phyloP scores from a whole-genome alignment of 2,888 invertebrate genomes.

The Dolichopus griseipennis region DNA sequence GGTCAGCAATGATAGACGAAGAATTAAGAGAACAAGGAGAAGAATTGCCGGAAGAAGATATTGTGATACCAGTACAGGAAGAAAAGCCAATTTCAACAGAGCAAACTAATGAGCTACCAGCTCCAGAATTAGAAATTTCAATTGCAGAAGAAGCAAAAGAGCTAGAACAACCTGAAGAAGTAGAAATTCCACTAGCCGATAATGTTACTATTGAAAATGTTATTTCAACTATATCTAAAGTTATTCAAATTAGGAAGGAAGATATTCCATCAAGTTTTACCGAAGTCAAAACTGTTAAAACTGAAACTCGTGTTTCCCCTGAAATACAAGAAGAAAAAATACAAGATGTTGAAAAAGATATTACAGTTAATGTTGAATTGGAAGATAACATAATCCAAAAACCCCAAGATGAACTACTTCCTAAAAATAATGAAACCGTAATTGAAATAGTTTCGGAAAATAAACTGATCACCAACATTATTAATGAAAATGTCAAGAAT shows the following conservation, averaged over 20 bases:
- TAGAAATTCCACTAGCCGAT: not conserved
- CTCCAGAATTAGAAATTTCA: not conserved
- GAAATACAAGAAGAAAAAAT: no score
- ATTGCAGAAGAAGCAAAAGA: not conserved
- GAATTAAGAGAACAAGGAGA: constrained; percentile 7
- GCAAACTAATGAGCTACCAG: not conserved
- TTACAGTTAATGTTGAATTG: no score
- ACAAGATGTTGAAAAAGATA: no score
- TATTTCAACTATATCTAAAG: not conserved
- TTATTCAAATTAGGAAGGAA: not conserved
- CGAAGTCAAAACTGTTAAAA: no score
- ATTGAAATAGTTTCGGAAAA: no score
- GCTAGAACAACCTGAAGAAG: not conserved
- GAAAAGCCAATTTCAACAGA: not conserved
- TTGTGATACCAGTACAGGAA: not conserved
- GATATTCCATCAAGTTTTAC: no score
- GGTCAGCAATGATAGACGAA: constrained; percentile 13
- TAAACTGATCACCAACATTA: no score
- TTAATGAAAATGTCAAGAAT: no score
- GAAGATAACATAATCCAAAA: no score
- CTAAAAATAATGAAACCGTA: no score
- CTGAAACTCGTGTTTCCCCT: no score
- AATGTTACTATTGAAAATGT: not conserved
- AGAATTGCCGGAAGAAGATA: not conserved
- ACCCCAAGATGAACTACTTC: no score